Evolutionary conservation across 2,797 vertebrate genomes (phyloP), one percentile per base, ranked within the genome.

Genomic region (Momotus momota): DNA sequence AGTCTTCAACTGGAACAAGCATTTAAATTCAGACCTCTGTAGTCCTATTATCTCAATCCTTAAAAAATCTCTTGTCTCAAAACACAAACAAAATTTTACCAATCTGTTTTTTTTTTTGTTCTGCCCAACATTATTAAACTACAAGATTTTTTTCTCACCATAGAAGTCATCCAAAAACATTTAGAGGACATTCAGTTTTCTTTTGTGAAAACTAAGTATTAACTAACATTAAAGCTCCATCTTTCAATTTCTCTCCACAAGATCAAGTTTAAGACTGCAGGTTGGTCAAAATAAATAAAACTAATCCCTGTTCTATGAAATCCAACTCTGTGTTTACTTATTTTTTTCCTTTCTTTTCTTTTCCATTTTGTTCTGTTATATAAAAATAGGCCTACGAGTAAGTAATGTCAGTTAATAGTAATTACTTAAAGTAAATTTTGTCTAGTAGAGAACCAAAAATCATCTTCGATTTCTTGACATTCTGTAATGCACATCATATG

Each of bases 351-450:
- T 31, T 9, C 3, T 57, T 46, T 65, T 13, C 18, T 45, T 72
- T 86, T 27, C 26, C 9, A 29, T 41, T 70, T 93, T 78, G 3
- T 55, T 83, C 26, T 81, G 4, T 45, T 83, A 6, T n/a, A 51
- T 55, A 74, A 71, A 91, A 85, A 87, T 8, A 61, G 27, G n/a
- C 43, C 69, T 93, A 49, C 81, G 71, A 54, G 54, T 71, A 91
- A 87, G 31, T 67, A 81, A 26, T 89, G 46, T 46, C 62, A 35
- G 57, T 83, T 93, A 94, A 61, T 46, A 67, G 38, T n/a, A 96
- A 94, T 93, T 81, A 66, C 60, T 87, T 83, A 49, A 55, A 88
- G 52, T 38, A 31, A 49, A 74, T 52, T 94, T 86, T 88, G 60
- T 70, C 90, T 93, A 40, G 48, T 9, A 40, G 58, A 85, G 61